Conservation (phyloP, 2,888 invertebrate genomes). For the Azorinus chamasolen region DNA sequence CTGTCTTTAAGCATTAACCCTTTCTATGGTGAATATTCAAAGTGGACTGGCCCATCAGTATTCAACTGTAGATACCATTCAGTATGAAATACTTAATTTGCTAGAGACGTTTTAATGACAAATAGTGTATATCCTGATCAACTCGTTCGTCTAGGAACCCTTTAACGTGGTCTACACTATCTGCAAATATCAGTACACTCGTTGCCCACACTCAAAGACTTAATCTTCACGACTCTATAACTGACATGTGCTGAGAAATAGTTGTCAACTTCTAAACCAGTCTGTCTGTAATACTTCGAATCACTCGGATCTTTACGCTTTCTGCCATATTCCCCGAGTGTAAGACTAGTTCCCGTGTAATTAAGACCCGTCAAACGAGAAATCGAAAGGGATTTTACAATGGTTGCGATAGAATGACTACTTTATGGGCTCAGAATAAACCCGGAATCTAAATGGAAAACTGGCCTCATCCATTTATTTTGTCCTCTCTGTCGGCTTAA, state of each 20-base stretch:
- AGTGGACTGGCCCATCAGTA: no score
- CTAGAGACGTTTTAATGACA: no score
- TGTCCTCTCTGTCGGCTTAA: background rate
- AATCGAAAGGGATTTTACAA: conserved; percentile 44
- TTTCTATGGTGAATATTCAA: no score
- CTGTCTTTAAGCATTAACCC: no score
- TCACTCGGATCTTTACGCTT: conserved; percentile 47
- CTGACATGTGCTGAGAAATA: conserved; percentile 18
- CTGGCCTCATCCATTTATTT: conserved; percentile 8
- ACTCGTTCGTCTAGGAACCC: no score
- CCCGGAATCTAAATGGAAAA: conserved; percentile 26
- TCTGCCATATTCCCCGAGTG: conserved; percentile 29
- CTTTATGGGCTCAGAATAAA: conserved; percentile 49
- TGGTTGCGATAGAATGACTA: conserved; percentile 42
- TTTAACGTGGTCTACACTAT: no score
- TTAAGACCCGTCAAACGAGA: conserved; percentile 38
- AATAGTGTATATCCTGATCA: no score
- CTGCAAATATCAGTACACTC: no score
- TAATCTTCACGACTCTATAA: conserved; percentile 2
- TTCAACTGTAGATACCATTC: no score
- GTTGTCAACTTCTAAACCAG: conserved; percentile 18
- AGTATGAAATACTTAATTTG: no score
- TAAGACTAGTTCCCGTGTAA: conserved; percentile 25
- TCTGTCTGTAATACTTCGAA: conserved; percentile 11
- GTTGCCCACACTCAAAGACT: no score